Base-by-base conservation (phyloP, 2,113 vertebrate species). In the Boleophthalmus pectinirostris region DNA sequence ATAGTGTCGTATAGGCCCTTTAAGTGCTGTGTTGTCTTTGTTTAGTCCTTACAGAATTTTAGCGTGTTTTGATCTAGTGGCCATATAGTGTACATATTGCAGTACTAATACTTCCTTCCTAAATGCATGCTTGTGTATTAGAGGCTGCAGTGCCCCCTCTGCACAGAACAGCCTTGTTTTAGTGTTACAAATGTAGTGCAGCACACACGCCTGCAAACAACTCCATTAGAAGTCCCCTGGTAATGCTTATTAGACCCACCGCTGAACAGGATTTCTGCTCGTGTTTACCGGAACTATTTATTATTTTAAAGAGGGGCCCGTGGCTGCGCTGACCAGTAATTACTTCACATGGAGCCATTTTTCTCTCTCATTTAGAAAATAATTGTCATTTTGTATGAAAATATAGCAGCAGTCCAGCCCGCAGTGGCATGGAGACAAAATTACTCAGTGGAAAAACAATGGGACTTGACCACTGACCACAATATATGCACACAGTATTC, bases 341-440 rank as follows among this genome's bases (percentile, higher is more conserved):
- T 85, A 88, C 83, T 78, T 82, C 70, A 58, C 68, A 71, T 64
- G 63, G 46, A 73, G 69, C 60, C 81, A 54, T 78, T 81, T 88
- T 74, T 70, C 79, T 72, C 75, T 78, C 78, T 85, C 56, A 83
- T 85, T 85, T 79, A 68, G 60, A 49, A 74, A 75, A 81, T 87
- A 68, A 86, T 85, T 75, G 80, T 70, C 68, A 82, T 81, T 75
- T 82, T 82, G 78, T 73, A 75, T 71, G 33, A 64, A 74, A 74
- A 65, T 69, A 80, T 38, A 69, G 68, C 45, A 76, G 58, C 16
- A 56, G 70, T 71, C 71, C 43, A 6, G 73, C 65, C 69, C 25
- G 63, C 66, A 71, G 60, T 53, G 16, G 61, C 66, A 67, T 33
- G 49, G 35, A 47, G 45, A 25, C 12, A 2, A 58, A 25, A 58